Base-by-base conservation (phyloP, 2,797 vertebrate genomes). In the Podarcis siculus region DNA sequence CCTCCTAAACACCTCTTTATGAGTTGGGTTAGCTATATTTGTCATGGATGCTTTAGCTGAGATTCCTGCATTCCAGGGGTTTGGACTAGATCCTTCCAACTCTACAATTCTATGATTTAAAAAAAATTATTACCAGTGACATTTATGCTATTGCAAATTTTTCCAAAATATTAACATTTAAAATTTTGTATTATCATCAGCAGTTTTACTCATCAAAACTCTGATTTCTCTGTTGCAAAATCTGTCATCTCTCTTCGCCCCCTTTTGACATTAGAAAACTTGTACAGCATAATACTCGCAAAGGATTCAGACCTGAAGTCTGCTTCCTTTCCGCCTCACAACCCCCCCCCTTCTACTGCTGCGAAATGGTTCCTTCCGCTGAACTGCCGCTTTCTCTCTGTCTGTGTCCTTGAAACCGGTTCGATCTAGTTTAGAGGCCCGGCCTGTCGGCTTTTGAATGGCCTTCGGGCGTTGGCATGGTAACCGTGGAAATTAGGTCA, bases 401-500 rank as follows among this genome's bases (percentile, higher is more conserved):
- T 35, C 35, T 67, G 55, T 17, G 9, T 61, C 17, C 13, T 27
- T 71, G 30, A 84, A 87, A 87, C 86, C 35, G 7, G 89, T 58
- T 90, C 30, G 6, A 77, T 67, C 89, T 61, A 27, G 89, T 76
- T 87, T 55, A 32, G 77, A 87, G 23, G 71, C 45, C 45, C 7
- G 5, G 42, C 82, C 64, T 72, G 37, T 7, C 12, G 13, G 55
- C 55, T 87, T 45, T 13, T 85, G 77, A 85, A 69, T 71, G 58
- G 69, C 45, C 69, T 27, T 66, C 69, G 71, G 82, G 69, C 15
- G 71, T 87, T 85, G 86, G 32, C 82, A 81, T 76, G 37, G 71
- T 78, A 85, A 90, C 77, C 21, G 1, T 67, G 71, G 82, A 81
- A 90, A 90, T 75, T 32, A 87, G 86, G 89, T 58, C 77, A 84